Evolutionary conservation across 64 coral and sea anemone species (phyloP).

Genomic region (Porites lutea): DNA sequence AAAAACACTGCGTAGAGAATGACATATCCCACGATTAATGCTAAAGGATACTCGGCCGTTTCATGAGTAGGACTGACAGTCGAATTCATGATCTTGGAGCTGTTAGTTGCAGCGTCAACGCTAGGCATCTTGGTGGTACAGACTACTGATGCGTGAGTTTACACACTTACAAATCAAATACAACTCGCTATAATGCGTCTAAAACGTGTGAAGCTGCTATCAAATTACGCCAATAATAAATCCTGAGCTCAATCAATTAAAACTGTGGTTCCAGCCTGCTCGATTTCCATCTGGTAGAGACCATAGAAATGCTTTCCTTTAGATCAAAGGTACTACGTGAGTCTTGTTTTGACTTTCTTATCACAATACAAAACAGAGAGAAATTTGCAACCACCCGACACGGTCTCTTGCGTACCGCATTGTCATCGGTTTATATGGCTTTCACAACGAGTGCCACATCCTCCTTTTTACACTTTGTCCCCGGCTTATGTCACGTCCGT

Average conservation of each 20-base stretch:
- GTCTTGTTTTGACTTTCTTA: too few relatives aligned
- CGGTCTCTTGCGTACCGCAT: neutral
- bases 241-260: too few relatives aligned
- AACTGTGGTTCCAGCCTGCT: too few relatives aligned
- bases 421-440: neutral
- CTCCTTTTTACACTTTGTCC: neutral
- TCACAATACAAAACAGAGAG: neutral
- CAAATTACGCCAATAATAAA: too few relatives aligned
- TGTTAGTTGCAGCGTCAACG: neutral
- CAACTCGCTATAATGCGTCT: too few relatives aligned
- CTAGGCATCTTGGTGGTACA: too few relatives aligned
- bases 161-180: too few relatives aligned
- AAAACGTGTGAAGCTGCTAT: too few relatives aligned
- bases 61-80: neutral
- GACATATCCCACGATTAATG: constrained; percentile 25
- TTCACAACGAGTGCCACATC: neutral
- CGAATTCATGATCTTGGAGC: neutral
- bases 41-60: neutral
- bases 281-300: too few relatives aligned
- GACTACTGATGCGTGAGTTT: too few relatives aligned
- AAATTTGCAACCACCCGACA: neutral
- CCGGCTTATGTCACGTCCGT: neutral
- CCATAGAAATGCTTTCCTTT: too few relatives aligned
- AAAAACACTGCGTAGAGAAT: constrained; percentile 66
- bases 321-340: too few relatives aligned